phyloP scores from a whole-genome alignment of 2,888 invertebrate species.

The Torymus tubicola region DNA sequence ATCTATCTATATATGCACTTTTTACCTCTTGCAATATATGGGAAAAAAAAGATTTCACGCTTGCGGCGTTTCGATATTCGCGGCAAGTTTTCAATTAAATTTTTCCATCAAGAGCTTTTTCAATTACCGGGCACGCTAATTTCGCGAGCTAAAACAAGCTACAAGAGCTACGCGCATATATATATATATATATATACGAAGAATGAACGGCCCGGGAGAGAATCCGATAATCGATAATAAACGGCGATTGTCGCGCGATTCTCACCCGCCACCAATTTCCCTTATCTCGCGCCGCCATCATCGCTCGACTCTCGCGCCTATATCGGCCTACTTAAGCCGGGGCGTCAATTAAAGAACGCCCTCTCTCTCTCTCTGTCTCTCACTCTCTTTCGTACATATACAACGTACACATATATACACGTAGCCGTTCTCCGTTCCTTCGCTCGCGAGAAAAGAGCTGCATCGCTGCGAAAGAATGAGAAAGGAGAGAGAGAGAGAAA shows the following conservation, averaged over 20 bases:
- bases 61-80: too few relatives aligned
- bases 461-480: background rate
- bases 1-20: too few relatives aligned
- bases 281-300: conserved; percentile 20
- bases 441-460: conserved; percentile 16
- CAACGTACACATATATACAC: background rate
- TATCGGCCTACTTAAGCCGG: conserved; percentile 31
- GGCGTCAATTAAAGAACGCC: conserved; percentile 27
- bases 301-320: background rate
- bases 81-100: conserved; percentile 19
- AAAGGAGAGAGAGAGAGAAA: background rate
- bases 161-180: too few relatives aligned
- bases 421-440: background rate
- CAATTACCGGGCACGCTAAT: conserved; percentile 21
- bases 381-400: background rate
- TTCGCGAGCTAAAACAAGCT: conserved; percentile 7
- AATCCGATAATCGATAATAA: conserved; percentile 40
- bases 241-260: conserved; percentile 15
- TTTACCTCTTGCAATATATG: too few relatives aligned
- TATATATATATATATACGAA: too few relatives aligned
- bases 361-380: background rate
- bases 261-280: conserved; percentile 10
- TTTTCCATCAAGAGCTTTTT: conserved; percentile 28
- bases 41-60: too few relatives aligned
- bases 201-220: background rate